phyloP scores from a whole-genome alignment of 2,888 invertebrate species.

The Lamproptera curius region DNA sequence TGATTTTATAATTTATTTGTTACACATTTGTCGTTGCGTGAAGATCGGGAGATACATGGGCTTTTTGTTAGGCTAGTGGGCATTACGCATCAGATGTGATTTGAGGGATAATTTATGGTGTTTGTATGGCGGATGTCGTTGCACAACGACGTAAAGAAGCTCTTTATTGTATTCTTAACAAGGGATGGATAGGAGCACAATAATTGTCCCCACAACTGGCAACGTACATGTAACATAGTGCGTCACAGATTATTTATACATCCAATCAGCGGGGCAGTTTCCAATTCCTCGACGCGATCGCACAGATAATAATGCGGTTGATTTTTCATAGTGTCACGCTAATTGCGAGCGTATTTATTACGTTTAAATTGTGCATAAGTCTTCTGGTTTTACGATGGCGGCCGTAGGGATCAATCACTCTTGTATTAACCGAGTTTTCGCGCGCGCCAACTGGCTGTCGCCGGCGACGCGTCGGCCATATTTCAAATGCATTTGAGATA shows the following conservation, averaged over 20 bases:
- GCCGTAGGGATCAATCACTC: slow-evolving; percentile 65
- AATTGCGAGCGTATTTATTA: slow-evolving; percentile 19
- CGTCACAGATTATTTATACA: not conserved
- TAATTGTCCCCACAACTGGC: slow-evolving; percentile 23
- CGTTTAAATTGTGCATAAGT: slow-evolving; percentile 16
- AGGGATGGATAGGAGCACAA: slow-evolving; percentile 41
- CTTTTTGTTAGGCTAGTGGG: slow-evolving; percentile 68
- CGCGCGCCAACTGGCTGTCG: slow-evolving; percentile 69
- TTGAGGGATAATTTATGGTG: slow-evolving; percentile 74
- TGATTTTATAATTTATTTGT: slow-evolving; percentile 79
- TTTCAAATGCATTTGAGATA: slow-evolving; percentile 71
- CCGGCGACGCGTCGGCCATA: slow-evolving; percentile 63
- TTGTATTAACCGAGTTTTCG: slow-evolving; percentile 62
- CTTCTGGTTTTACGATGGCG: slow-evolving; percentile 31
- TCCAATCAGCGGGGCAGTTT: too few species aligned
- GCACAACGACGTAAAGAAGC: slow-evolving; percentile 58
- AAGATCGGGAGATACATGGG: slow-evolving; percentile 75
- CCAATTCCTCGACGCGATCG: not conserved
- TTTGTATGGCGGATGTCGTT: slow-evolving; percentile 63
- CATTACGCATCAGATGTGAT: slow-evolving; percentile 74
- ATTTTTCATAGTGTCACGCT: slow-evolving; percentile 16
- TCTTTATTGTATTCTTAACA: slow-evolving; percentile 36
- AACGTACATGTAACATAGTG: not conserved
- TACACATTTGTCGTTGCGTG: slow-evolving; percentile 78
- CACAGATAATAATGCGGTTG: not conserved